Evolutionary conservation across 30 jellyfish, hydroid and myxozoan genomes (phyloP).

Genomic region (Cassiopea andromeda): DNA sequence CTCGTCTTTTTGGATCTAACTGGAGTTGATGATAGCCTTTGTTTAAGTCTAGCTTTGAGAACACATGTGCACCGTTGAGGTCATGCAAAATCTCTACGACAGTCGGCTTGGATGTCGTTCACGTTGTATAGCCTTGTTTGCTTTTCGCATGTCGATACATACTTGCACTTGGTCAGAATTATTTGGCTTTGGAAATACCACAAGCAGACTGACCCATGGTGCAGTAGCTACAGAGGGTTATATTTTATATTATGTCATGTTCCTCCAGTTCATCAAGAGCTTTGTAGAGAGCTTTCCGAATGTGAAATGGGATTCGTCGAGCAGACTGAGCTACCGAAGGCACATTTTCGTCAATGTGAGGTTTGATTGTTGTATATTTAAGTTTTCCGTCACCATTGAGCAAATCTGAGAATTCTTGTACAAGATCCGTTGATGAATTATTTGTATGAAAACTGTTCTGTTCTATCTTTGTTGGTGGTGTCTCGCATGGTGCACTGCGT

Average conservation of each 20-base stretch:
- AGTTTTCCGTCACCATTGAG: slow-evolving; percentile 36
- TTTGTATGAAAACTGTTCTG: not conserved
- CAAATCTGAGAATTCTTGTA: slow-evolving; percentile 15
- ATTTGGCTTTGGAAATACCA: slow-evolving; percentile 29
- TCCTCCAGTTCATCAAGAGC: not conserved
- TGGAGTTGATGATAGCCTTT: slow-evolving; percentile 50
- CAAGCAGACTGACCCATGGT: slow-evolving; percentile 29
- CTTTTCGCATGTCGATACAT: slow-evolving; percentile 47
- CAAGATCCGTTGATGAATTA: not conserved
- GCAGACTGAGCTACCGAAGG: slow-evolving; percentile 23
- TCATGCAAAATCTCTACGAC: slow-evolving; percentile 25
- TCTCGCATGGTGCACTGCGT: not conserved
- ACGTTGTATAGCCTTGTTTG: slow-evolving; percentile 34
- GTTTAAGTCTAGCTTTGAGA: slow-evolving; percentile 23
- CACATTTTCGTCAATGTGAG: slow-evolving; percentile 17
- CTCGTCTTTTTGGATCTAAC: slow-evolving; percentile 17
- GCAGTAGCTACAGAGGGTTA: slow-evolving; percentile 22
- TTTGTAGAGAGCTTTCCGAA: slow-evolving; percentile 21
- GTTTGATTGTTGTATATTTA: slow-evolving; percentile 1
- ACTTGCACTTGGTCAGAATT: not conserved
- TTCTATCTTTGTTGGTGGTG: not conserved
- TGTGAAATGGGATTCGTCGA: slow-evolving; percentile 42
- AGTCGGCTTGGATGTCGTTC: slow-evolving; percentile 36
- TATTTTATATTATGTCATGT: slow-evolving; percentile 34
- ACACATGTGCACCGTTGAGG: slow-evolving; percentile 34